Conservation (phyloP, 1,140 invertebrate genomes). For the Matsumurasca onukii region DNA sequence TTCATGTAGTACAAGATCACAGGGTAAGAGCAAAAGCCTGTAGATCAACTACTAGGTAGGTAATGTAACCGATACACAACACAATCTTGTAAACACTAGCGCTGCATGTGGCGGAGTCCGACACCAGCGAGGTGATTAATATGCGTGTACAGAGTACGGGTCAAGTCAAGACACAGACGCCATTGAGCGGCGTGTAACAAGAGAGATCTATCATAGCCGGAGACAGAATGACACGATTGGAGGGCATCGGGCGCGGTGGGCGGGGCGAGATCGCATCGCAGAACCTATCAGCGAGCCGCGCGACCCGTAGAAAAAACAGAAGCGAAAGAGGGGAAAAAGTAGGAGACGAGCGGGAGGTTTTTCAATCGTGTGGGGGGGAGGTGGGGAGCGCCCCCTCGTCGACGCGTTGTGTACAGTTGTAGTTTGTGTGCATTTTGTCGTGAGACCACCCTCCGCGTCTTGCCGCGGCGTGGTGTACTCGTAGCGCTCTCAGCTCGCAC, state of each 20-base stretch:
- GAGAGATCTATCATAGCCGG: slow-evolving; percentile 28
- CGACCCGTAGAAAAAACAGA: slow-evolving; percentile 33
- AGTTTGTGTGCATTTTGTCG: slow-evolving; percentile 31
- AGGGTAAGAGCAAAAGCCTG: slow-evolving; percentile 2
- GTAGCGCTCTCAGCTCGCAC: no score
- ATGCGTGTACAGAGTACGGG: slow-evolving; percentile 22
- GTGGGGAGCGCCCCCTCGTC: slow-evolving; percentile 26
- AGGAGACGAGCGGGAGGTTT: slow-evolving; percentile 31
- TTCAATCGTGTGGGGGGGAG: slow-evolving; percentile 29
- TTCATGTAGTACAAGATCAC: neutral
- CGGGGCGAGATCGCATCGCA: slow-evolving; percentile 32
- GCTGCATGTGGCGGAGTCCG: neutral
- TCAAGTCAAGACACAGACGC: slow-evolving; percentile 14
- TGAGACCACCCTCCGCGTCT: slow-evolving; percentile 8
- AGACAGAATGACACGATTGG: slow-evolving; percentile 31
- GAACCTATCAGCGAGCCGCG: slow-evolving; percentile 33
- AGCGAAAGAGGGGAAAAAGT: slow-evolving; percentile 34
- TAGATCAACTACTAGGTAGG: neutral
- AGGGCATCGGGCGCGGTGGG: slow-evolving; percentile 26
- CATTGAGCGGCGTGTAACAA: slow-evolving; percentile 5
- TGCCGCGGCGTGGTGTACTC: neutral
- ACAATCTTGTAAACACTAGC: neutral
- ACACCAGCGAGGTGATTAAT: slow-evolving; percentile 20
- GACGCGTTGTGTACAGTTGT: slow-evolving; percentile 24
- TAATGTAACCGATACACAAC: slow-evolving; percentile 15